These are phyloP conservation scores for Ailuropoda melanoleuca DNA, from an alignment of 2,113 vertebrate genomes.

Conservation along the genomic window DNA sequence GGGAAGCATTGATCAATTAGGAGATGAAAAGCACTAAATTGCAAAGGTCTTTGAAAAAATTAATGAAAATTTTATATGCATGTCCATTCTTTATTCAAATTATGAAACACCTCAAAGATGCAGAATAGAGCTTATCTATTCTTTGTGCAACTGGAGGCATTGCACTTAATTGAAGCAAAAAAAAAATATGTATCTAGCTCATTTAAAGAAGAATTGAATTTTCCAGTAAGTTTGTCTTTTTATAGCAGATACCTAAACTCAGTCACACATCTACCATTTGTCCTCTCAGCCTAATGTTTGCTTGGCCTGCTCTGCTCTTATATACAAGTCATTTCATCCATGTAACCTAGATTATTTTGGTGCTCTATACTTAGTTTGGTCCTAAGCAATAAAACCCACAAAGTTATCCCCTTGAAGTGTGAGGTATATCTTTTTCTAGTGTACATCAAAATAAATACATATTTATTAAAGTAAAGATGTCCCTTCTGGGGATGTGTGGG, in stretches of 20 bases:
- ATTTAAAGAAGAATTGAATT: conserved; percentile 1
- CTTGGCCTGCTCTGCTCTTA: neutral
- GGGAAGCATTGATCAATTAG: neutral
- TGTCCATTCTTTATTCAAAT: conserved; percentile 10
- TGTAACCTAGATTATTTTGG: neutral
- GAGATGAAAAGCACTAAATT: neutral
- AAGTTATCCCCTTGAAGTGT: neutral
- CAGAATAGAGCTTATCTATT: neutral
- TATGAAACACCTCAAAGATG: neutral
- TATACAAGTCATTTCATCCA: neutral
- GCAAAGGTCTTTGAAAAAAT: neutral
- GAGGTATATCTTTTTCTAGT: neutral
- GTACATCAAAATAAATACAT: conserved; percentile 2
- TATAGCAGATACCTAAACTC: neutral
- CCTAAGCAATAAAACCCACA: neutral
- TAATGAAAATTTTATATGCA: neutral
- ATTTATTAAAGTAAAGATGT: conserved; percentile 36
- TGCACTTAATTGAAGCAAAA: neutral
- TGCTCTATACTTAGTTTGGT: neutral
- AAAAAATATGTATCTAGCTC: neutral
- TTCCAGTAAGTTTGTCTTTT: neutral
- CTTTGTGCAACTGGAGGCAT: neutral
- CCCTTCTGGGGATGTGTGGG: neutral
- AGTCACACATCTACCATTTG: neutral
- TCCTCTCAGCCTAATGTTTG: neutral